A percentile compares a stretch with the other conserved stretches of the same genome.
These are phyloP conservation scores for Xestia ashworthii DNA, from an alignment of 2,888 invertebrate species.

Conservation along the genomic window DNA sequence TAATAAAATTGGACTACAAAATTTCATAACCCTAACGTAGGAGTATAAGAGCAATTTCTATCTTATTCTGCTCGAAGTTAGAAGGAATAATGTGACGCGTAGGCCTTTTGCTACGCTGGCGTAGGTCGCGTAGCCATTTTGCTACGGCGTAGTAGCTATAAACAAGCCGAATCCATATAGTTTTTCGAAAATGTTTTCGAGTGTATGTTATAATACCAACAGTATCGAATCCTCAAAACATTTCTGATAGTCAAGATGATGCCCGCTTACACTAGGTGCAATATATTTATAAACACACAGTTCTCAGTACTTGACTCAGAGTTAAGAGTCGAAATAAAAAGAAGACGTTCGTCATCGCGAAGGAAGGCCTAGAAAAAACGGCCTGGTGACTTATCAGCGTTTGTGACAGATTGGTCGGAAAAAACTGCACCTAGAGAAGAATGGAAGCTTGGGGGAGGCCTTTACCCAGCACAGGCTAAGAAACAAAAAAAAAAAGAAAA, in stretches of 20 bases:
- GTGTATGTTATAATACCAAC: background rate
- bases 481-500: background rate
- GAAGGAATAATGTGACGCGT: background rate
- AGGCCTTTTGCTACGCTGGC: conserved; percentile 22
- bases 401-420: no score
- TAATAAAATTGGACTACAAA: conserved; percentile 17
- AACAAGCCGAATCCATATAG: background rate
- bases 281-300: background rate
- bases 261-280: background rate
- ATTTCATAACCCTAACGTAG: conserved; percentile 6
- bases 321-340: no score
- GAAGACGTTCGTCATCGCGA: no score
- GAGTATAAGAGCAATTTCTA: background rate
- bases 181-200: background rate
- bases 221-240: background rate
- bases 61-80: background rate
- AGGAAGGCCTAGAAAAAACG: no score
- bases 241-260: background rate
- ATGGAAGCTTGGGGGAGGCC: no score
- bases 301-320: background rate
- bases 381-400: no score
- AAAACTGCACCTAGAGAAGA: no score
- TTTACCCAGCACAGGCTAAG: no score
- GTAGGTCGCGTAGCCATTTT: conserved; percentile 35
- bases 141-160: conserved; percentile 35